A percentile compares a stretch with the other conserved stretches of the same genome.
Conservation (phyloP, 1,140 invertebrate species). For the Drosophila sucinea region DNA sequence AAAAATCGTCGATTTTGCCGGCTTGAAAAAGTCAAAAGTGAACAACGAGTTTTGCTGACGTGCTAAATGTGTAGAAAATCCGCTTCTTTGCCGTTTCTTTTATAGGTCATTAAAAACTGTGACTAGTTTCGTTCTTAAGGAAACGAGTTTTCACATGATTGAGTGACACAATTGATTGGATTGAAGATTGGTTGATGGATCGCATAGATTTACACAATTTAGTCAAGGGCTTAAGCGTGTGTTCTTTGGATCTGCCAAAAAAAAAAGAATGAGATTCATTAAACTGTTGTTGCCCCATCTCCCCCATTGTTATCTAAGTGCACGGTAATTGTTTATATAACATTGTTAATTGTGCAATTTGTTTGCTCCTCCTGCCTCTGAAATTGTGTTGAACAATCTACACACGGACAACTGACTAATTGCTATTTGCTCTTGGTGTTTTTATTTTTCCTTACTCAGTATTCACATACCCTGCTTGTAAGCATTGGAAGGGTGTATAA, state of each 20-base stretch:
- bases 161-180: constrained; percentile 26
- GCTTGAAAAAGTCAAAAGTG: constrained; percentile 62
- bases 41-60: constrained; percentile 27
- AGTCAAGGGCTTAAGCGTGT: background rate
- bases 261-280: background rate
- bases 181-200: constrained; percentile 48
- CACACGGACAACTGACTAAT: constrained; percentile 67
- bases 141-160: constrained; percentile 49
- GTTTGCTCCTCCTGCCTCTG: constrained; percentile 44
- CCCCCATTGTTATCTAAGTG: constrained; percentile 21
- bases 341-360: constrained; percentile 56
- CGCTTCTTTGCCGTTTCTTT: constrained; percentile 42
- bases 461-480: background rate
- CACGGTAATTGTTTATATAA: constrained; percentile 45
- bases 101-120: constrained; percentile 62
- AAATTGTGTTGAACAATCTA: constrained; percentile 10
- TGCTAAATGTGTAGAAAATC: constrained; percentile 16
- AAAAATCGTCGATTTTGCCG: constrained; percentile 27
- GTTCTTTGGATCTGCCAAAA: background rate
- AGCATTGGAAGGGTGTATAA: background rate
- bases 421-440: constrained; percentile 50
- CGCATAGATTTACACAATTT: constrained; percentile 1
- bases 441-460: background rate
- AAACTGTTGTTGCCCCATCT: background rate
- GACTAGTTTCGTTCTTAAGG: constrained; percentile 46